A percentile compares a stretch with the other conserved stretches of the same genome.
These are phyloP conservation scores for Camelus bactrianus DNA, from an alignment of 2,113 vertebrate genomes.

Conservation along the genomic window DNA sequence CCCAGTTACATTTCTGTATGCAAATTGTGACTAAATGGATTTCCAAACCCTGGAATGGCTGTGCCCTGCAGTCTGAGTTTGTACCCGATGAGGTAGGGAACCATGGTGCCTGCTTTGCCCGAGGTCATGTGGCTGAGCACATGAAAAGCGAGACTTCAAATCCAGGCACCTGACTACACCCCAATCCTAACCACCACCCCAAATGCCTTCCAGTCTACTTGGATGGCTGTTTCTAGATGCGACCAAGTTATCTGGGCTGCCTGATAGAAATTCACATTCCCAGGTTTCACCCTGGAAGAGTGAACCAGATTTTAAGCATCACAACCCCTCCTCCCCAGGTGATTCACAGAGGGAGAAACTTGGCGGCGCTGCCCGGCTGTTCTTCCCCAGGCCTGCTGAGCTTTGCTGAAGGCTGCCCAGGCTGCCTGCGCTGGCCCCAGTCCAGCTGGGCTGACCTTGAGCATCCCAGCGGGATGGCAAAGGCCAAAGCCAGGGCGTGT, in stretches of 20 bases:
- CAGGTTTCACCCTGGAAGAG: neutral
- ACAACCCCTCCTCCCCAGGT: neutral
- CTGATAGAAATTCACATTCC: neutral
- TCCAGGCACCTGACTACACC: neutral
- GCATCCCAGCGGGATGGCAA: neutral
- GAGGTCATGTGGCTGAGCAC: neutral
- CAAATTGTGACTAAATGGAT: neutral
- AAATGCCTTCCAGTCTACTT: neutral
- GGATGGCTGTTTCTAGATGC: neutral
- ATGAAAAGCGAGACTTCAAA: neutral
- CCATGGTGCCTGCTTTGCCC: neutral
- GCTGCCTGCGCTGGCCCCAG: conserved; percentile 15
- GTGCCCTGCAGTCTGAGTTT: neutral
- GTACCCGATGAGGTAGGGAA: neutral
- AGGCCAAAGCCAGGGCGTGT: neutral
- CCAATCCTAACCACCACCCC: neutral
- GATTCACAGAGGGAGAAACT: neutral
- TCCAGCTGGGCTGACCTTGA: conserved; percentile 76
- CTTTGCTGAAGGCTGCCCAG: neutral
- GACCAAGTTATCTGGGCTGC: neutral
- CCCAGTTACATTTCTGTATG: neutral
- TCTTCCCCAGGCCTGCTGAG: neutral
- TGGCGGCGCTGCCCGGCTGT: neutral
- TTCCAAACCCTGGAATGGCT: neutral
- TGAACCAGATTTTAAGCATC: neutral